These are phyloP conservation scores for Actinemys pallida DNA, from an alignment of 2,113 vertebrate species.

Conservation along the genomic window DNA sequence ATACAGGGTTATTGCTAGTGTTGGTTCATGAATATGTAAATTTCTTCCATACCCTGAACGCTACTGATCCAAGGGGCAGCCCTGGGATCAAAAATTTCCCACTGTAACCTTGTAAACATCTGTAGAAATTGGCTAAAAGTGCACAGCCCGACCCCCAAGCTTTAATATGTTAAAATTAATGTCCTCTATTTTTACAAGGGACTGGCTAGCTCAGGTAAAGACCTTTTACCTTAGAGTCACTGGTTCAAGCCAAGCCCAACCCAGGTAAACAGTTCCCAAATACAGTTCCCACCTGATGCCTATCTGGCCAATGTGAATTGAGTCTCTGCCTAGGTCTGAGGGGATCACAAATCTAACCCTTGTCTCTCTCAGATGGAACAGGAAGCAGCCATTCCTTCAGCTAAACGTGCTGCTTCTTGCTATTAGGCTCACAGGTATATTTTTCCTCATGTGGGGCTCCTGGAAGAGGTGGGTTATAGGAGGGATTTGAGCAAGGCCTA, in stretches of 20 bases:
- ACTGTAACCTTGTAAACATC: neutral
- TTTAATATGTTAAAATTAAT: neutral
- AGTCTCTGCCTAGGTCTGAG: neutral
- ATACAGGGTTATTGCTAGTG: neutral
- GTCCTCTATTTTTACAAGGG: neutral
- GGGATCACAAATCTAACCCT: too few species aligned
- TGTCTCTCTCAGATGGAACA: too few species aligned
- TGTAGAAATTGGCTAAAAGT: accelerated
- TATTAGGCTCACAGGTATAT: neutral
- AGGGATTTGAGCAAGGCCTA: neutral
- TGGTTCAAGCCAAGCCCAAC: neutral
- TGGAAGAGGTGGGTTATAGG: neutral
- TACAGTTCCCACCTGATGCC: neutral
- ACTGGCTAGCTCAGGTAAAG: neutral
- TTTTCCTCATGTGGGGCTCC: neutral
- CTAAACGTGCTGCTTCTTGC: neutral
- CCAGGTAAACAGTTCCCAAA: neutral
- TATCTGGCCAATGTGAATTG: neutral
- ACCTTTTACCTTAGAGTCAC: neutral
- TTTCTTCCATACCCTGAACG: neutral
- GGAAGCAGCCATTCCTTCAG: neutral
- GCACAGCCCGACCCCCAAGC: neutral
- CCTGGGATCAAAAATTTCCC: neutral
- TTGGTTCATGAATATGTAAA: neutral
- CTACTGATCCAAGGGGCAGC: neutral